These are phyloP conservation scores for Aptenodytes patagonicus DNA, from an alignment of 2,113 vertebrate species.

Conservation along the genomic window DNA sequence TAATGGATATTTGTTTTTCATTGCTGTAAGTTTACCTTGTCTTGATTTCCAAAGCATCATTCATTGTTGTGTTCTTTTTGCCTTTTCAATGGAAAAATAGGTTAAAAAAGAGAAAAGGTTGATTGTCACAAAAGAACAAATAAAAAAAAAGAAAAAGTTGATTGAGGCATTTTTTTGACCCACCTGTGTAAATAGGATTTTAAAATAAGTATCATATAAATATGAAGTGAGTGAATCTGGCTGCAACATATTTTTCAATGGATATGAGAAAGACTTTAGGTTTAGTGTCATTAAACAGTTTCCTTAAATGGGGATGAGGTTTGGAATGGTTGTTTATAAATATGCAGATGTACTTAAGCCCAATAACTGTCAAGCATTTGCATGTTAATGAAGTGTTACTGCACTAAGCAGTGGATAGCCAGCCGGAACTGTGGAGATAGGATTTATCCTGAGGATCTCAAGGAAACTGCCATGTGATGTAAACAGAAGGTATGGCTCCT, in stretches of 20 bases:
- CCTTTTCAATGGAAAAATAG: neutral
- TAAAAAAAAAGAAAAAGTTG: neutral
- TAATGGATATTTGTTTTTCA: neutral
- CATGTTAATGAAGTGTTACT: conserved; percentile 28
- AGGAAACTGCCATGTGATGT: neutral
- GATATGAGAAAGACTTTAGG: neutral
- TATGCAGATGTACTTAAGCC: conserved; percentile 12
- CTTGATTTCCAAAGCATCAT: neutral
- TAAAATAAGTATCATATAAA: neutral
- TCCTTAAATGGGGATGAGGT: neutral
- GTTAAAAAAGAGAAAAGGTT: neutral
- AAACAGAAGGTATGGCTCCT: neutral
- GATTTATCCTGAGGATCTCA: neutral
- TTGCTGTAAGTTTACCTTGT: neutral
- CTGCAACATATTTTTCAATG: neutral
- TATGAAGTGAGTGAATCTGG: neutral
- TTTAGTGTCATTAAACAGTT: neutral
- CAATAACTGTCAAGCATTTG: conserved; percentile 11
- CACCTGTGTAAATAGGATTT: neutral
- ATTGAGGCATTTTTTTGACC: neutral
- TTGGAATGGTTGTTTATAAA: conserved; percentile 31
- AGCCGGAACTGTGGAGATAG: neutral
- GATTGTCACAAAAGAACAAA: neutral
- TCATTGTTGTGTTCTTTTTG: neutral
- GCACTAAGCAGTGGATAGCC: neutral